Evolutionary conservation across 1,140 invertebrate species (phyloP).

Genomic region (Drosophila ohnishii): DNA sequence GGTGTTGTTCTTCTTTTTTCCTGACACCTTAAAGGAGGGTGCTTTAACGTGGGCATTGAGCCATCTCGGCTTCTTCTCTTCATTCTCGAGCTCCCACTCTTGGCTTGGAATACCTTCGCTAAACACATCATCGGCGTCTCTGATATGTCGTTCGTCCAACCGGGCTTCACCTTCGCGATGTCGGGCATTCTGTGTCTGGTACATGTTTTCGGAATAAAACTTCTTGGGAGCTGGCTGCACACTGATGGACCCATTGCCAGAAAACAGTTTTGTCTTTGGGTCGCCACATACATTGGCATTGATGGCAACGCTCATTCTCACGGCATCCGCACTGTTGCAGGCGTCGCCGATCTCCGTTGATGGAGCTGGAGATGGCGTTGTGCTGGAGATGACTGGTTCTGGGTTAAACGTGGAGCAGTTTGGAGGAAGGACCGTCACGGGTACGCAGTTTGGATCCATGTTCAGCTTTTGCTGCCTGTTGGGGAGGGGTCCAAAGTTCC

Average conservation of each 20-base stretch:
- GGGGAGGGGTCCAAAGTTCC: constrained; percentile 34
- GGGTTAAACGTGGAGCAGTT: not conserved
- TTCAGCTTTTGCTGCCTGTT: constrained; percentile 12
- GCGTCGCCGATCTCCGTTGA: not conserved
- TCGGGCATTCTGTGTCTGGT: not conserved
- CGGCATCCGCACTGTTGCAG: constrained; percentile 40
- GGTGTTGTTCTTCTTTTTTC: not conserved
- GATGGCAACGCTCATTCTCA: constrained; percentile 67
- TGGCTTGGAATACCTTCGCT: not conserved
- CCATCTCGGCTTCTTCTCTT: not conserved
- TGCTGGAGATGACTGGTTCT: not conserved
- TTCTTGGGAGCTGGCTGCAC: constrained; percentile 31
- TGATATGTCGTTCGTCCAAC: constrained; percentile 6
- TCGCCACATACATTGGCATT: constrained; percentile 67
- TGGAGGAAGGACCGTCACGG: constrained; percentile 1
- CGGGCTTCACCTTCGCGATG: constrained; percentile 2
- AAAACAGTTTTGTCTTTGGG: constrained; percentile 60
- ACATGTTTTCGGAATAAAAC: not conserved
- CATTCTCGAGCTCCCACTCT: not conserved
- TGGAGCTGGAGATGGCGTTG: not conserved
- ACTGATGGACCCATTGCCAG: constrained; percentile 68
- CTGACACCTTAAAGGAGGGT: not conserved
- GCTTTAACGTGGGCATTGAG: not conserved
- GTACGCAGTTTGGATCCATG: constrained; percentile 46
- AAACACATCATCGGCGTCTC: not conserved